Evolutionary conservation across 2,113 vertebrate species (phyloP).

Genomic region (Cryptoleucopteryx plumbea): DNA sequence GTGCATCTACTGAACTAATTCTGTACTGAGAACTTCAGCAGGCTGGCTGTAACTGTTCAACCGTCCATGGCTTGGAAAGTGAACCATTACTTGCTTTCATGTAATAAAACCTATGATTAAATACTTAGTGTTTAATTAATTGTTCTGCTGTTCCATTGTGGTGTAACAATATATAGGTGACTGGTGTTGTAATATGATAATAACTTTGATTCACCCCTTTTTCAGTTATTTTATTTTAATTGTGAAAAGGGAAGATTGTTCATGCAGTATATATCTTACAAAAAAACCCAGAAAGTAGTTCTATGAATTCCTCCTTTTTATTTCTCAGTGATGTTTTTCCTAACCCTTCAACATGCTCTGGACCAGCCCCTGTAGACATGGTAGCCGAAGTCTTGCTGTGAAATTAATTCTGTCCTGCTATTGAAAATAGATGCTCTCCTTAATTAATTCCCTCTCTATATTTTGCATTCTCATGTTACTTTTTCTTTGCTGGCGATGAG

Average conservation of each 20-base stretch:
- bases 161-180: fast-evolving
- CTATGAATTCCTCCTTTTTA: not conserved
- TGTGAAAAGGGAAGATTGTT: not conserved
- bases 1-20: not conserved
- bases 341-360: not conserved
- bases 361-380: fast-evolving
- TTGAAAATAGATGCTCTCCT: not conserved
- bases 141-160: not conserved
- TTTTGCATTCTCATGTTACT: not conserved
- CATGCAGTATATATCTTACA: too few relatives aligned
- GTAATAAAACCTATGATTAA: not conserved
- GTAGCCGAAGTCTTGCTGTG: not conserved
- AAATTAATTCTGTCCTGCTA: not conserved
- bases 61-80: not conserved
- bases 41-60: not conserved
- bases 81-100: not conserved
- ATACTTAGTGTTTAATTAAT: not conserved
- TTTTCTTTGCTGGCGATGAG: not conserved
- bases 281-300: not conserved
- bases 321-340: not conserved
- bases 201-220: not conserved
- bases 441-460: not conserved
- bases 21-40: fast-evolving
- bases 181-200: not conserved
- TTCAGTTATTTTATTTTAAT: not conserved